These are phyloP conservation scores for Labeo catla DNA, from an alignment of 2,113 vertebrate species.

Conservation along the genomic window DNA sequence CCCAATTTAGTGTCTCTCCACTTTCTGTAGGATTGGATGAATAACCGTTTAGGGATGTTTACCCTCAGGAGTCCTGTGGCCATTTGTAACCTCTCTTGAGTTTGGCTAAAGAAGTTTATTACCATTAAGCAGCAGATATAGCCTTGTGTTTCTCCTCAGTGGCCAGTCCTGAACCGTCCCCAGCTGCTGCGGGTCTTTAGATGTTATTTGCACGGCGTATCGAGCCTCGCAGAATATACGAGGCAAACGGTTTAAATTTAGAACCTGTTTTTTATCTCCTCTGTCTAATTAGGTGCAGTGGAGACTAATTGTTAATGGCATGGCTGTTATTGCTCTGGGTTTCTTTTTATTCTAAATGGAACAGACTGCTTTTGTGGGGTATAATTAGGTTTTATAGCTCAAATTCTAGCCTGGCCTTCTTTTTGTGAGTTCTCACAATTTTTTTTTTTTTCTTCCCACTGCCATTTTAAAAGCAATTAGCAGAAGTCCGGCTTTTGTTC, in stretches of 20 bases:
- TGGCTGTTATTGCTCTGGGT: conserved; percentile 84
- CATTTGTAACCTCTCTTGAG: conserved; percentile 49
- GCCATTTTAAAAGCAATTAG: conserved; percentile 83
- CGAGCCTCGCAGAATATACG: conserved; percentile 79
- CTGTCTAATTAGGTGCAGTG: conserved; percentile 85
- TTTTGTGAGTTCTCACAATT: conserved; percentile 75
- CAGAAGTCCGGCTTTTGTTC: conserved; percentile 54
- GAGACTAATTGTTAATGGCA: conserved; percentile 91
- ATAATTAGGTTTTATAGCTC: conserved; percentile 94
- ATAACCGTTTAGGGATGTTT: conserved; percentile 46
- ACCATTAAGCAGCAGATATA: conserved; percentile 57
- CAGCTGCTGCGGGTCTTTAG: conserved; percentile 72
- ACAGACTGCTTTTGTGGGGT: conserved; percentile 83
- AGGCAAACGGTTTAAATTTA: conserved; percentile 85
- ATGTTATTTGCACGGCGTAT: conserved; percentile 80
- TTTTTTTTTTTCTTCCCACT: conserved; percentile 73
- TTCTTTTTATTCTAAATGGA: conserved; percentile 84
- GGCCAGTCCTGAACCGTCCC: conserved; percentile 55
- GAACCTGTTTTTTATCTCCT: conserved; percentile 82
- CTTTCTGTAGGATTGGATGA: conserved; percentile 42
- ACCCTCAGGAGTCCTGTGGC: conserved; percentile 40
- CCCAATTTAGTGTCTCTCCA: conserved; percentile 27
- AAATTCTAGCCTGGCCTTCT: conserved; percentile 77
- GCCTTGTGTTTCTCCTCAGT: conserved; percentile 42
- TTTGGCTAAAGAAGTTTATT: conserved; percentile 65